Percentiles rank a stretch among this genome's conserved stretches.
phyloP scores from a whole-genome alignment of 2,113 vertebrate genomes.

The Syrmaticus mikado region DNA sequence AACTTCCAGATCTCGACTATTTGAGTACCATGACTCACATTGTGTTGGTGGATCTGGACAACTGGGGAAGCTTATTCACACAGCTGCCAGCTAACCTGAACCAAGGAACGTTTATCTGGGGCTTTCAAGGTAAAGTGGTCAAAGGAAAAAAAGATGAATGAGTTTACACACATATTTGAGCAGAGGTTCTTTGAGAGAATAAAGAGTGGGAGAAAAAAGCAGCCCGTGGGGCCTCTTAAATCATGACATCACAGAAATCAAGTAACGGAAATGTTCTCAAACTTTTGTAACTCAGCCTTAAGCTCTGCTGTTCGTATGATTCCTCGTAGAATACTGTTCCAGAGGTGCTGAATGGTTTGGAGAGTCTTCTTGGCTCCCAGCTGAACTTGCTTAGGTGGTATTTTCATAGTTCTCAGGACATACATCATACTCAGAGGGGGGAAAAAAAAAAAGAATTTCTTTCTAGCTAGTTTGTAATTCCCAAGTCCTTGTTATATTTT shows the following conservation, averaged over 20 bases:
- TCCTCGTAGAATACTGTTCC: not conserved
- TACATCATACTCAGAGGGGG: not conserved
- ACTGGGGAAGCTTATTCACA: constrained; percentile 84
- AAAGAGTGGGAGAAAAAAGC: not conserved
- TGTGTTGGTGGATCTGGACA: constrained; percentile 86
- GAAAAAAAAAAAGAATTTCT: not conserved
- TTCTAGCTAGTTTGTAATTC: not conserved
- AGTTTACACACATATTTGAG: not conserved
- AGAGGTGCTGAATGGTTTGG: not conserved
- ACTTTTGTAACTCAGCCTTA: not conserved
- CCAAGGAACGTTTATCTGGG: constrained; percentile 87
- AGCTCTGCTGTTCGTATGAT: not conserved
- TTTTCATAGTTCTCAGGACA: not conserved
- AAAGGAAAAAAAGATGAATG: not conserved
- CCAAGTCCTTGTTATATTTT: not conserved
- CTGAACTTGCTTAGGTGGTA: not conserved
- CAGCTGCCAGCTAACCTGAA: constrained; percentile 83
- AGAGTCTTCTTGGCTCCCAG: not conserved
- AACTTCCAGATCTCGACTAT: constrained; percentile 85
- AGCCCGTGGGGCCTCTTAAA: not conserved
- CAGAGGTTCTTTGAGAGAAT: not conserved
- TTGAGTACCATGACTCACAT: constrained; percentile 86
- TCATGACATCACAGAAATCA: not conserved
- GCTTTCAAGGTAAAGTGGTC: constrained; percentile 82
- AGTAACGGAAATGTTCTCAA: not conserved